Base-by-base conservation (phyloP, 2,113 vertebrate genomes). In the Falco punctatus region DNA sequence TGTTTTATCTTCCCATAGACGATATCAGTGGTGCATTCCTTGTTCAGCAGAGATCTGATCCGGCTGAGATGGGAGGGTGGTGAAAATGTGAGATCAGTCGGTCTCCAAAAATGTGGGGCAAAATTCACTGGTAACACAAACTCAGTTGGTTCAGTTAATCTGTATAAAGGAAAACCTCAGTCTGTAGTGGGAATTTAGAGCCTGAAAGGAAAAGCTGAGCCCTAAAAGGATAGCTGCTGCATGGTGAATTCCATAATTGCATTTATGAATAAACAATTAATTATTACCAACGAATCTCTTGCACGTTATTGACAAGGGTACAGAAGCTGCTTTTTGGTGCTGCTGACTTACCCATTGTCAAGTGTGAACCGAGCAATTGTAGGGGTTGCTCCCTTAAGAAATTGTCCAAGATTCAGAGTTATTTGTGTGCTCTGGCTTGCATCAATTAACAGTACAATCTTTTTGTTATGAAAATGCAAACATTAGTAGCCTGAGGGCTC, bases 391-490 rank as follows among this genome's bases (percentile, higher is more conserved):
- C 71, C 80, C 93, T 94, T 49, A 95, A 86, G 92, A 94, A 96
- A 87, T 55, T 77, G 74, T 78, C 67, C 55, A 95, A 81, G 94
- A 83, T 88, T 91, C 72, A 66, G 87, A 44, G 57, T 91, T 92
- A 55, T 94, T 96, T 93, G 81, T 91, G 59, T 27, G 61, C 89
- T 75, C 62, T 70, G 93, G 79, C 71, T 83, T 84, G 32, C 52
- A 71, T 88, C 85, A 93, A 86, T 97, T 95, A 98, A 94, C 80
- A 88, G 40, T 49, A 27, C 48, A 82, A 89, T 95, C 84, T 94
- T 95, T 96, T 95, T 81, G 70, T 94, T 93, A 92, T 81, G 66
- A 96, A 95, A 95, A 97, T 78, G 71, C 75, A 94, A 90, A 71
- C 67, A 51, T 32, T 38, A 75, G 61, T 69, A 95, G 81, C 94